A percentile compares a stretch with the other conserved stretches of the same genome.
Conservation (phyloP, 2,888 invertebrate genomes). For the Parnassius glacialis region DNA sequence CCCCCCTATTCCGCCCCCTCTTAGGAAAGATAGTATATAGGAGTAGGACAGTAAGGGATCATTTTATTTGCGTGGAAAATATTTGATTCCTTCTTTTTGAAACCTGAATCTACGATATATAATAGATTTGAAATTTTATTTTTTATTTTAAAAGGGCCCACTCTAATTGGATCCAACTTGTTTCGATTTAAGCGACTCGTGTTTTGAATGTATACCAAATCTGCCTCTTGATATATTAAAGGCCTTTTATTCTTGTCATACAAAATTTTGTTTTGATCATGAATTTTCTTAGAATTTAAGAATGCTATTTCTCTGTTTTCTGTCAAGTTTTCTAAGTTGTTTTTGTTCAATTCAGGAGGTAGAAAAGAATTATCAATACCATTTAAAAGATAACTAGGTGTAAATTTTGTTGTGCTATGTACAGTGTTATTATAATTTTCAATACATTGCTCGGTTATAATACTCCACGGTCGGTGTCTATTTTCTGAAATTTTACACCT, state of each 20-base stretch:
- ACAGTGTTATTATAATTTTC: constrained; percentile 28
- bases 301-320: too few relatives aligned
- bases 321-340: too few relatives aligned
- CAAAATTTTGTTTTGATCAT: too few relatives aligned
- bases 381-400: constrained; percentile 28
- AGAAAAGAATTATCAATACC: constrained; percentile 7
- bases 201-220: constrained; percentile 4
- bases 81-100: constrained; percentile 8
- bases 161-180: constrained; percentile 9
- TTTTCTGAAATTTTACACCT: constrained; percentile 37
- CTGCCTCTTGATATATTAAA: constrained; percentile 6
- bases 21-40: background rate
- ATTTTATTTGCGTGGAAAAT: constrained; percentile 10
- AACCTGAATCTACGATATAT: constrained; percentile 6
- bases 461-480: constrained; percentile 34
- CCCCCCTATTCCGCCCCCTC: background rate
- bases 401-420: constrained; percentile 28
- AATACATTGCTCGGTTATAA: constrained; percentile 30
- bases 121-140: constrained; percentile 6
- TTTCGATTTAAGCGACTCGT: constrained; percentile 8
- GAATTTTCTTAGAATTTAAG: too few relatives aligned
- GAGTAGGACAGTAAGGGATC: constrained; percentile 11
- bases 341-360: too few relatives aligned
- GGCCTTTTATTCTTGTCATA: background rate
- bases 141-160: constrained; percentile 11